Evolutionary conservation across 2,888 invertebrate species (phyloP), one percentile per base, ranked within the genome.

Genomic region (Orchestes rusci): DNA sequence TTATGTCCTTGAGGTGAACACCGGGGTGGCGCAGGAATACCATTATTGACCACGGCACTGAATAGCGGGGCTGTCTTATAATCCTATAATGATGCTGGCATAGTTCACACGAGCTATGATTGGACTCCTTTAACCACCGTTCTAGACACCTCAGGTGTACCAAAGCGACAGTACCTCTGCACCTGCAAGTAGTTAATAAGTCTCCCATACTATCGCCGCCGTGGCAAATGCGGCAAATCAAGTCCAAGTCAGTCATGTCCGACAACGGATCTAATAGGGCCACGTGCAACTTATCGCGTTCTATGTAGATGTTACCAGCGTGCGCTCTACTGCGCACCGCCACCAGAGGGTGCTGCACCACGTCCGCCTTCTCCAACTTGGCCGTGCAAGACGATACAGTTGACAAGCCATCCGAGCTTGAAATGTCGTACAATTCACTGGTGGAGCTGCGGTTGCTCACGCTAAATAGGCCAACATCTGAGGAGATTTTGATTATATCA

Each of bases 71-170:
- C 55, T 66, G 64, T 45, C 73, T 65, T 29, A 68, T 59, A 10
- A 74, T 68, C 36, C 68, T 59, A 58, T 70, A 78, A 45, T 69
- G 67, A 56, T 73, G 73, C 45, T 70, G 66, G 61, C 78, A 79
- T 17, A 79, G 63, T 60, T 79, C 78, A 59, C 78, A 79, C 20
- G 60, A 59, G 46, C 70, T 72, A 38, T 67, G 64, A 16, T 72
- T 70, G 2, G 73, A 72, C 56, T 74, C 73, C 31, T 72, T 70
- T 3, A 78, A 65, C 77, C 77, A 78, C 33, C 67, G 65, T 58
- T 77, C 76, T 45, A 77, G 60, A 55, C 77, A 78, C 30, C 71
- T 68, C 13, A 73, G 56, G 61, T 76, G 76, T n/a, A 74, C 70
- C 43, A 73, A 58, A 8, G 76, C 75, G 54, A 76, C 68, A 1